These are phyloP conservation scores for Cynodonichthys magdalenae DNA, from an alignment of 2,797 vertebrate species.

Conservation along the genomic window DNA sequence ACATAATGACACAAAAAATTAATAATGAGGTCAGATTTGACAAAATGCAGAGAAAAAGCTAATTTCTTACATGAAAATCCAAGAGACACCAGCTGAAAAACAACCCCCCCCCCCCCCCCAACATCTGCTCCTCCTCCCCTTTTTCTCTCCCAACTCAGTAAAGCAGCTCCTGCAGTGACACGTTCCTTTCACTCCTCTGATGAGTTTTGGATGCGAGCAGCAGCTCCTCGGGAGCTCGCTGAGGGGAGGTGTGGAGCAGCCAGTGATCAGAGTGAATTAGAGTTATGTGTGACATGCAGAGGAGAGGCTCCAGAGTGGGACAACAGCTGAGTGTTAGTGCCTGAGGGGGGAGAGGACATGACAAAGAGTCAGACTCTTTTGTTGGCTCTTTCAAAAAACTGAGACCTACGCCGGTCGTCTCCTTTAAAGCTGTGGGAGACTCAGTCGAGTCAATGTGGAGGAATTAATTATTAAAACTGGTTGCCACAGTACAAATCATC, in stretches of 20 bases:
- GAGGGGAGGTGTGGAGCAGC: slow-evolving; percentile 59
- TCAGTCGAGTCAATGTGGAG: slow-evolving; percentile 7
- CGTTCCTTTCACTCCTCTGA: slow-evolving; percentile 23
- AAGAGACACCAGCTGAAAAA: slow-evolving; percentile 53
- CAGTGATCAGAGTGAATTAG: slow-evolving; percentile 74
- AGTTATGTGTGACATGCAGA: slow-evolving; percentile 79
- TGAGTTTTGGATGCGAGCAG: slow-evolving; percentile 21
- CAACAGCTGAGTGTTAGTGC: slow-evolving; percentile 76
- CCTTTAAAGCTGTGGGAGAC: slow-evolving; percentile 14
- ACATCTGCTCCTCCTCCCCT: slow-evolving; percentile 41
- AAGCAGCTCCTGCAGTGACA: slow-evolving; percentile 20
- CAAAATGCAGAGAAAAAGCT: slow-evolving; percentile 34
- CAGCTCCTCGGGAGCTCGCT: slow-evolving; percentile 10
- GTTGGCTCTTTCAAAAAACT: slow-evolving; percentile 45
- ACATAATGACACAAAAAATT: slow-evolving; percentile 1
- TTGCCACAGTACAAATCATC: slow-evolving; percentile 14
- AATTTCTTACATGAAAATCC: slow-evolving; percentile 22
- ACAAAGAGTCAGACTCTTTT: slow-evolving; percentile 56
- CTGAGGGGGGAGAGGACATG: slow-evolving; percentile 53
- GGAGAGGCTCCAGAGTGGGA: slow-evolving; percentile 77
- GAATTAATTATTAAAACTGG: slow-evolving; percentile 16
- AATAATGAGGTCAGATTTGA: slow-evolving; percentile 43
- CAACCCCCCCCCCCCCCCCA: too few relatives aligned
- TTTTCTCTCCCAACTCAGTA: slow-evolving; percentile 15
- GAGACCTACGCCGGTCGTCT: slow-evolving; percentile 19